Conservation (phyloP, 1,140 invertebrate species). For the Paraescarpia echinospica region DNA sequence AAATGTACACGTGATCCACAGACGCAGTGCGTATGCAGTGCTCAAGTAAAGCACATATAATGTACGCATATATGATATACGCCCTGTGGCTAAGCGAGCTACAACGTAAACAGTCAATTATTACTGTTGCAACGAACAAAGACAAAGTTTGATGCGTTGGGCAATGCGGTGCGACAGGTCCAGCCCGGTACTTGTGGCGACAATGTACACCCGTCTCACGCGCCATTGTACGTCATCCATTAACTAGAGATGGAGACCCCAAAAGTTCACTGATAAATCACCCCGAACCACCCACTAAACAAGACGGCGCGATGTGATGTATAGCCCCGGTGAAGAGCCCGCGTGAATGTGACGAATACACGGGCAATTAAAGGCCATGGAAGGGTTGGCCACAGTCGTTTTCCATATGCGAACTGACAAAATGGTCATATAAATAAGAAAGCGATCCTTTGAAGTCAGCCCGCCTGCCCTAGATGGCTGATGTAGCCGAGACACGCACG, state of each 20-base stretch:
- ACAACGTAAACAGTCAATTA: no score
- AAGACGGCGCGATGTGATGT: neutral
- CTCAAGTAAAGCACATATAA: no score
- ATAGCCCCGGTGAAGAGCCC: neutral
- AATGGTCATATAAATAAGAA: neutral
- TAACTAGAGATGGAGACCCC: neutral
- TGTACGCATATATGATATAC: no score
- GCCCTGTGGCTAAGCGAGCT: no score
- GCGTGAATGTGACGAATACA: neutral
- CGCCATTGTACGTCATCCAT: neutral
- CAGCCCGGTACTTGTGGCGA: no score
- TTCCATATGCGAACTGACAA: neutral
- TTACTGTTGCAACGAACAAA: no score
- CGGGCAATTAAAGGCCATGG: neutral
- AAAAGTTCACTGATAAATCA: neutral
- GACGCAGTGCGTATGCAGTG: no score
- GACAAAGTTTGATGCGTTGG: no score
- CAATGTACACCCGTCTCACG: neutral
- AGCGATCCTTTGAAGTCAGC: neutral
- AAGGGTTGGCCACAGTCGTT: neutral
- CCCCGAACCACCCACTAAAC: neutral
- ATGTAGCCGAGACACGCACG: neutral
- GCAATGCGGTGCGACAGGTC: no score
- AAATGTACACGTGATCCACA: no score
- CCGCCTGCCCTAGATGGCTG: no score